Base-by-base conservation (phyloP, 1,140 invertebrate genomes). In the Cryptotermes secundus region DNA sequence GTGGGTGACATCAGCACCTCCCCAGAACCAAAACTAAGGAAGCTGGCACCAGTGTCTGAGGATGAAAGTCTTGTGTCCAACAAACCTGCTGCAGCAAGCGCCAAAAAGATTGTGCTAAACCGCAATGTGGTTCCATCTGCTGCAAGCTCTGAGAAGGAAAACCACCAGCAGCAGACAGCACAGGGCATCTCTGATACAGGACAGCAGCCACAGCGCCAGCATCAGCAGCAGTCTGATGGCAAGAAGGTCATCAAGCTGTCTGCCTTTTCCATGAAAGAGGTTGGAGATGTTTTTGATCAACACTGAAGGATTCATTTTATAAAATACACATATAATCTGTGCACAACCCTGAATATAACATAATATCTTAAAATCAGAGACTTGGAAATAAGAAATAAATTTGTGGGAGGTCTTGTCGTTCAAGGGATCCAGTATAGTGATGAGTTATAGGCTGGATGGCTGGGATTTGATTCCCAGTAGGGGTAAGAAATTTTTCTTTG, bases 181-280 rank as follows among this genome's bases (percentile, higher is more conserved):
- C 31, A 34, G 38, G 1, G 24, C 2, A 16, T 42, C 42, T 59
- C 45, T 19, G n/a, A 53, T 16, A 82, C 31, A 34, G 81, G 53
- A 3, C 81, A 45, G 38, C 36, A 45, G 24, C n/a, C n/a, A n/a
- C n/a, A n/a, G n/a, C n/a, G n/a, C n/a, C 36, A 38, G 6, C 31
- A 79, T 6, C 34, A 80, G 31, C 34, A 79, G 7, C 34, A 80
- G 42, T 82, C 42, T 49, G 85, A 88, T 49, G 90, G 91, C 83
- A 92, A 89, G 86, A 92, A 92, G 87, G 89, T 93, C 82, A 92
- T 92, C 86, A 95, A 93, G 90, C 88, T 93, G 84, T 91, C 90
- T 42, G 91, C 93, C 82, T 86, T 95, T 72, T 93, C 92, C 87
- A 87, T 91, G 6, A 94, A 95, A 89, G 94, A 95, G 88, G 91